phyloP scores from a whole-genome alignment of 1,140 invertebrate genomes.

The Potamilus streckersoni region DNA sequence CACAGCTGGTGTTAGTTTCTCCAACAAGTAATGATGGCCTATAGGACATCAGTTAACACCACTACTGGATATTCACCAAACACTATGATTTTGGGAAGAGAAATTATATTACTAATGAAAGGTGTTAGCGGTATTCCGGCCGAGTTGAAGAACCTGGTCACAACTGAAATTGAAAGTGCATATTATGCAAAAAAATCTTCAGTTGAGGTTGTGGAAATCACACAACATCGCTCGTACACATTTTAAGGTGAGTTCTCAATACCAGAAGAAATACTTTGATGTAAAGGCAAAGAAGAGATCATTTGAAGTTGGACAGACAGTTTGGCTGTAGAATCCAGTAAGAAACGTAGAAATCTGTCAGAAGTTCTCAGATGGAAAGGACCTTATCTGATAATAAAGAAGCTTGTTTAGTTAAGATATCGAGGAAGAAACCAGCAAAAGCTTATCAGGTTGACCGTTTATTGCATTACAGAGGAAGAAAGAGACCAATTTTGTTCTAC shows the following conservation, averaged over 20 bases:
- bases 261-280: too few relatives aligned
- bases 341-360: constrained; percentile 5
- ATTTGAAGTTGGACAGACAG: constrained; percentile 19
- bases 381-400: constrained; percentile 14
- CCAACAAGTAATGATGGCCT: neutral
- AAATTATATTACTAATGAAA: constrained; percentile 28
- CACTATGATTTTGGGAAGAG: constrained; percentile 33
- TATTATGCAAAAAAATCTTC: too few relatives aligned
- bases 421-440: neutral
- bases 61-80: constrained; percentile 33
- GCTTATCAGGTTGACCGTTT: constrained; percentile 28
- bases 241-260: too few relatives aligned
- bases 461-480: constrained; percentile 20
- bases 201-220: too few relatives aligned
- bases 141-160: too few relatives aligned
- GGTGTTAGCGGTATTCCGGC: too few relatives aligned
- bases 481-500: neutral
- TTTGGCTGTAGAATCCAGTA: constrained; percentile 30
- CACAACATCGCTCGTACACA: too few relatives aligned
- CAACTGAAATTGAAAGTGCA: too few relatives aligned
- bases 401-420: too few relatives aligned
- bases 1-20: too few relatives aligned
- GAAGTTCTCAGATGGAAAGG: constrained; percentile 36
- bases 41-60: constrained; percentile 27
- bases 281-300: too few relatives aligned